Percentiles rank a stretch among this genome's conserved stretches.
These are phyloP conservation scores for Lepus oiostolus DNA, from an alignment of 2,797 vertebrate genomes.

Conservation along the genomic window DNA sequence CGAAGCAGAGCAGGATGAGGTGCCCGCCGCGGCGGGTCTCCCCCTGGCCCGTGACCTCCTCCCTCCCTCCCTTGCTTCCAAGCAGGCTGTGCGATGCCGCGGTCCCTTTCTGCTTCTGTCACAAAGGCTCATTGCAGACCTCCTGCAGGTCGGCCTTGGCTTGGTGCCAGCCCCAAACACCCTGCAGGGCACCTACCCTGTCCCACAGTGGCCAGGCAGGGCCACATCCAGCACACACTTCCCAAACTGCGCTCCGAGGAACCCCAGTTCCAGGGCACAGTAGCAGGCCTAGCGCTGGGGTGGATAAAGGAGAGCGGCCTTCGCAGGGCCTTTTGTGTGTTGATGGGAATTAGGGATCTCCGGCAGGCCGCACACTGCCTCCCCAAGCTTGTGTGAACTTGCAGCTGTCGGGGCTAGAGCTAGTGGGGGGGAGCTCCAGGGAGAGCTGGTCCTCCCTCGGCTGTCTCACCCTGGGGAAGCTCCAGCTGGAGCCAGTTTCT, in stretches of 20 bases:
- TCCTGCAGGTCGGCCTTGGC: neutral
- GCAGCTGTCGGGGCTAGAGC: neutral
- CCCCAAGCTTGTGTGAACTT: neutral
- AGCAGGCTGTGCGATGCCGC: neutral
- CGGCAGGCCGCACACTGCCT: neutral
- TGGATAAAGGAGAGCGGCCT: neutral
- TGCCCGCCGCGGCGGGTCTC: neutral
- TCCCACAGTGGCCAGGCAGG: neutral
- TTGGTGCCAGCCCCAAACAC: neutral
- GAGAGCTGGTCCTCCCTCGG: neutral
- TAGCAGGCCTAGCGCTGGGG: neutral
- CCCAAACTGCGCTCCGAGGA: neutral
- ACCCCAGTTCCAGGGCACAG: neutral
- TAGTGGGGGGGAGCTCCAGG: neutral
- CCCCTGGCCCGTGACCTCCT: neutral
- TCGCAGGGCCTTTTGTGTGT: neutral
- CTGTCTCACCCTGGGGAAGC: neutral
- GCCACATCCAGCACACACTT: neutral
- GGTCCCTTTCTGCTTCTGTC: conserved; percentile 24
- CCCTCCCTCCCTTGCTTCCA: neutral
- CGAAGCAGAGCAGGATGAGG: neutral
- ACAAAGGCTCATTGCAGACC: conserved; percentile 5
- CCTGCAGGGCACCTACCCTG: too few relatives aligned
- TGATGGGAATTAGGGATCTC: neutral
- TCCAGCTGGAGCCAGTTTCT: neutral